These are phyloP conservation scores for Desoria tigrina DNA, from an alignment of 2,888 invertebrate species.

Conservation along the genomic window DNA sequence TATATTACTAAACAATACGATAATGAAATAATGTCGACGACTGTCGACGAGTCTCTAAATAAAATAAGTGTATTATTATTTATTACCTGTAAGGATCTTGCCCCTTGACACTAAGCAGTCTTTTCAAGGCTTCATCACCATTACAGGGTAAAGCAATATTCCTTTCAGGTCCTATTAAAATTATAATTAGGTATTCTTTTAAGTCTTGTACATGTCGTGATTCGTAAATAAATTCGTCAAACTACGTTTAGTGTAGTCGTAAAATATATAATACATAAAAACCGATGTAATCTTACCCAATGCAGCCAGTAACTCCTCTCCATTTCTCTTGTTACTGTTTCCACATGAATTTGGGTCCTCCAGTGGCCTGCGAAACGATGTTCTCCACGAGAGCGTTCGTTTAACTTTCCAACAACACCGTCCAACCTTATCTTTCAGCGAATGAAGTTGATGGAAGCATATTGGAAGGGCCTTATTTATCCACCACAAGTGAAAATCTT, in stretches of 20 bases:
- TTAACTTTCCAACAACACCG: neutral
- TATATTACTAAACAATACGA: too few relatives aligned
- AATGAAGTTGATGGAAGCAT: constrained; percentile 1
- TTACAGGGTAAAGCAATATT: constrained; percentile 83
- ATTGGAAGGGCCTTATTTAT: constrained; percentile 40
- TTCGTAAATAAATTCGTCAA: too few relatives aligned
- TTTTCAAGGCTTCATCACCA: constrained; percentile 92
- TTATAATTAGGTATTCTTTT: constrained; percentile 44
- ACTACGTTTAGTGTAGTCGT: too few relatives aligned
- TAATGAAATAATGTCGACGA: too few relatives aligned
- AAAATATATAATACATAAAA: too few relatives aligned
- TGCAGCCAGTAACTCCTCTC: constrained; percentile 20
- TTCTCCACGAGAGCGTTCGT: constrained; percentile 12
- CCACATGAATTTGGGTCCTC: constrained; percentile 15
- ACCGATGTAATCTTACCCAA: neutral
- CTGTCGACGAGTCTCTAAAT: neutral
- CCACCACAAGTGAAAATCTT: constrained; percentile 49
- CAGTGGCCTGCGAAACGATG: constrained; percentile 17
- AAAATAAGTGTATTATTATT: too few relatives aligned
- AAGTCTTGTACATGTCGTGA: constrained; percentile 22
- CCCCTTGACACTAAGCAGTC: constrained; percentile 87
- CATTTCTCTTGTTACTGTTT: constrained; percentile 19
- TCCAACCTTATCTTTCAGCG: neutral
- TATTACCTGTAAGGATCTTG: constrained; percentile 90
- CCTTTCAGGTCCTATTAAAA: constrained; percentile 62